Evolutionary conservation across 2,113 vertebrate genomes (phyloP).

Genomic region (Puma concolor): DNA sequence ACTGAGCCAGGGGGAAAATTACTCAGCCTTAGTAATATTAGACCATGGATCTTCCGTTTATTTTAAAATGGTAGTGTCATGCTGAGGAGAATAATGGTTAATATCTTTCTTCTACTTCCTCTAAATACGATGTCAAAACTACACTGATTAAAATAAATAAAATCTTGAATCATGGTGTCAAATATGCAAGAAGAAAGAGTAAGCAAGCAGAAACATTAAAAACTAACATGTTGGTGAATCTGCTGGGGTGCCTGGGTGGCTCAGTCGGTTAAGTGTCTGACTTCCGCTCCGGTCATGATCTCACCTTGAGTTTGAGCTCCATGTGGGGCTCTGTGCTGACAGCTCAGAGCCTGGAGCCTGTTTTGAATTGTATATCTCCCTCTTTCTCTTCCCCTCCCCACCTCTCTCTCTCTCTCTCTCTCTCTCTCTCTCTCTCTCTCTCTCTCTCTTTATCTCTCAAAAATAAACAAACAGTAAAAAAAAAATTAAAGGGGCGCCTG

Average conservation of each 20-base stretch:
- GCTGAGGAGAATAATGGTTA: slow-evolving; percentile 31
- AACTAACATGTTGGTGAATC: neutral
- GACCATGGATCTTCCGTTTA: slow-evolving; percentile 1
- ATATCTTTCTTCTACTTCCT: neutral
- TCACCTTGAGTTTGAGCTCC: too few relatives aligned
- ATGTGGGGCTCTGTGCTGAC: too few relatives aligned
- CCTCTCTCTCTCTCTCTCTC: too few relatives aligned
- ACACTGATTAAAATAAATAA: slow-evolving; percentile 54
- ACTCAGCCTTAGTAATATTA: slow-evolving; percentile 51
- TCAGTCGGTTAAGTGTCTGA: too few relatives aligned
- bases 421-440: too few relatives aligned
- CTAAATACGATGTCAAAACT: slow-evolving; percentile 42
- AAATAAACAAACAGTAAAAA: neutral
- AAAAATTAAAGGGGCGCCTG: too few relatives aligned
- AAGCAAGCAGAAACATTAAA: slow-evolving; percentile 34
- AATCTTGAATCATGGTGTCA: slow-evolving; percentile 29
- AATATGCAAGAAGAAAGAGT: slow-evolving; percentile 12
- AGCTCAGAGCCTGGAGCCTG: too few relatives aligned
- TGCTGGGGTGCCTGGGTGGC: neutral
- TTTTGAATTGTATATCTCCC: too few relatives aligned
- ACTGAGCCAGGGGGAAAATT: slow-evolving; percentile 23
- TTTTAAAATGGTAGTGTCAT: slow-evolving; percentile 33
- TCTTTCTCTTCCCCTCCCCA: too few relatives aligned
- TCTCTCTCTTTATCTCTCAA: too few relatives aligned
- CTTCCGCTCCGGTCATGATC: too few relatives aligned